Evolutionary conservation across 2,113 vertebrate genomes (phyloP), one percentile per base, ranked within the genome.

Genomic region (Sinocyclocheilus maitianheensis): DNA sequence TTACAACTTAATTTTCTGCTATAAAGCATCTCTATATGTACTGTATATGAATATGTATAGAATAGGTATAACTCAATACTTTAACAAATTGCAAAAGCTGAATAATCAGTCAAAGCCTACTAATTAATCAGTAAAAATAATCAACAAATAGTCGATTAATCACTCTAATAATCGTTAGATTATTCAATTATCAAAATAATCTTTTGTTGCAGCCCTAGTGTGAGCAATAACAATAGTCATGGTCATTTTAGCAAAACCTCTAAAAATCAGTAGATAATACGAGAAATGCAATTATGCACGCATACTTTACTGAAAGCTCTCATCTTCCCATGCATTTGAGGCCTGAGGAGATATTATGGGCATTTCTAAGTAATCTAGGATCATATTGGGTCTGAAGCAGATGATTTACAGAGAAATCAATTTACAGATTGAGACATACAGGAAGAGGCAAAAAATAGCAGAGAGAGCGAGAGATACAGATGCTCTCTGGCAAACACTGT

Each of bases 321-420:
- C 14, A 0, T 18, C 43, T 48, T 69, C 43, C 26, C 34, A n/a
- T 75, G 43, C 37, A 20, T 69, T 65, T 69, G 43, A 82, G 60
- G 40, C 16, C 46, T 22, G 40, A 51, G 43, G 13, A 69, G 40
- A 82, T 82, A 81, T 26, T 48, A 48, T 67, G 79, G 62, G 40
- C 40, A 67, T 81, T 81, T 46, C 40, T 46, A 48, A 26, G 62
- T 51, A 69, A 69, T 82, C 63, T 69, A 18, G 26, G 43, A 82
- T 82, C 43, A 69, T 51, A 82, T 82, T 82, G 63, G 69, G 80
- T 82, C 80, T 82, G 63, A 81, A 82, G 26, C 62, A 82, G 80
- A 82, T 82, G 80, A 67, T 82, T 82, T 69, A 69, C 80, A 69
- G 63, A 69, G 43, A 82, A 82, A 82, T 82, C 80, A 69, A 82